phyloP scores from a whole-genome alignment of 2,797 vertebrate genomes.

The Esox masquinongy region DNA sequence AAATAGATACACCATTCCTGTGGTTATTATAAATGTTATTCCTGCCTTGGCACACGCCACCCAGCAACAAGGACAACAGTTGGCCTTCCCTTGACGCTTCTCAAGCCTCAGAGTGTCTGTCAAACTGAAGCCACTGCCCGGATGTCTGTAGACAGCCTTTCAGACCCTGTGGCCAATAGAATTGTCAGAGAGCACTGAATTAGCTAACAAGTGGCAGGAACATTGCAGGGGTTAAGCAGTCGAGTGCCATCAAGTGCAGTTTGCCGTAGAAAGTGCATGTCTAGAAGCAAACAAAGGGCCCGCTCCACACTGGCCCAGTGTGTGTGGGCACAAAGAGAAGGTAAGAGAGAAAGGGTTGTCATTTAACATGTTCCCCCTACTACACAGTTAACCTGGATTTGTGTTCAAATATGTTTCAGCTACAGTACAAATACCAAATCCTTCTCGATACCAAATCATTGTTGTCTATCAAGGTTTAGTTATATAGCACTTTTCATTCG shows the following conservation, averaged over 20 bases:
- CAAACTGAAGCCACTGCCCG: constrained; percentile 42
- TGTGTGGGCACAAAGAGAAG: constrained; percentile 29
- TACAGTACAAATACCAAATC: not conserved
- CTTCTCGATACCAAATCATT: not conserved
- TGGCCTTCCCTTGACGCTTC: constrained; percentile 23
- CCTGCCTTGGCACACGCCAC: not conserved
- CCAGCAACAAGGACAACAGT: not conserved
- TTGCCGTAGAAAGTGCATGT: constrained; percentile 66
- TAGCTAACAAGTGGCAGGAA: constrained; percentile 61
- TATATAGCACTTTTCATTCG: too few relatives aligned
- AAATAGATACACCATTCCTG: not conserved
- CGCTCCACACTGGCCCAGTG: constrained; percentile 55
- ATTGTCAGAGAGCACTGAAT: constrained; percentile 38
- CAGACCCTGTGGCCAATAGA: constrained; percentile 36
- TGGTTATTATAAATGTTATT: not conserved
- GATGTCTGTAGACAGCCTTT: constrained; percentile 52
- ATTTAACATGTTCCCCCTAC: not conserved
- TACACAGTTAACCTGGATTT: not conserved
- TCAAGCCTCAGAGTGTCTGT: constrained; percentile 47
- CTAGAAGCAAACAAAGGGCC: constrained; percentile 72
- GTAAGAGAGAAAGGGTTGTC: not conserved
- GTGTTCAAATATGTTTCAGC: constrained; percentile 33
- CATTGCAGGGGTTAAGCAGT: constrained; percentile 69
- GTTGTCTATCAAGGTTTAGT: too few relatives aligned
- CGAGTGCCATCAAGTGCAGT: constrained; percentile 73